phyloP scores from a whole-genome alignment of 2,888 invertebrate species.

The Chromoteleia sp. region DNA sequence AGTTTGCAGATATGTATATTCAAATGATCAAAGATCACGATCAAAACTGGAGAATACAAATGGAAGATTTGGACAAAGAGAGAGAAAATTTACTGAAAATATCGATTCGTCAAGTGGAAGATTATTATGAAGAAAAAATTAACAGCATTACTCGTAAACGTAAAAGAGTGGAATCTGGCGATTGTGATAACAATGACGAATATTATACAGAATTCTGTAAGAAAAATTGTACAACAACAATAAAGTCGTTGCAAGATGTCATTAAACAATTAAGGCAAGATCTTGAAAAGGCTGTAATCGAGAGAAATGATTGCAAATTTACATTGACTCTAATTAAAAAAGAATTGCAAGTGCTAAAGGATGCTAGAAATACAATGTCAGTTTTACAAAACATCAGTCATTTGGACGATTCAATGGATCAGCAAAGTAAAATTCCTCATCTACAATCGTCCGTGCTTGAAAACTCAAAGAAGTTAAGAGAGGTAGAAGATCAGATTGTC shows the following conservation, averaged over 20 bases:
- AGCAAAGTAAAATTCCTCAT: neutral
- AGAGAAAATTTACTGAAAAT: constrained; percentile 75
- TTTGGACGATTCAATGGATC: neutral
- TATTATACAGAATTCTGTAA: constrained; percentile 45
- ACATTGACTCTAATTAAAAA: constrained; percentile 72
- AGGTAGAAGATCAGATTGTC: constrained; percentile 56
- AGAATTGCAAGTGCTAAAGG: constrained; percentile 72
- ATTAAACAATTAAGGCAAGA: constrained; percentile 72
- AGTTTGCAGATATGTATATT: constrained; percentile 74
- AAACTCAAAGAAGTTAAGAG: constrained; percentile 13
- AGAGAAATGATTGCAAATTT: constrained; percentile 75
- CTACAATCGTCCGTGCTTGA: neutral
- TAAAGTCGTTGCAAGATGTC: constrained; percentile 69
- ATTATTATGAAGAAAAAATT: constrained; percentile 76
- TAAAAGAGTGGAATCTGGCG: constrained; percentile 71
- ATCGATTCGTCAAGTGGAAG: constrained; percentile 76
- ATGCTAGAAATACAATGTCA: constrained; percentile 52
- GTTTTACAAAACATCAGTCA: constrained; percentile 16
- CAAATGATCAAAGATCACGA: constrained; percentile 75
- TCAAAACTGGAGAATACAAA: constrained; percentile 75
- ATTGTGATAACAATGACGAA: constrained; percentile 66
- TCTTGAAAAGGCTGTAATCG: constrained; percentile 69
- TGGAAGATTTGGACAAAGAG: constrained; percentile 74
- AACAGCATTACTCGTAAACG: constrained; percentile 74
- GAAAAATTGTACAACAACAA: constrained; percentile 61